Base-by-base conservation (phyloP, 2,113 vertebrate genomes). In the Sterna hirundo region DNA sequence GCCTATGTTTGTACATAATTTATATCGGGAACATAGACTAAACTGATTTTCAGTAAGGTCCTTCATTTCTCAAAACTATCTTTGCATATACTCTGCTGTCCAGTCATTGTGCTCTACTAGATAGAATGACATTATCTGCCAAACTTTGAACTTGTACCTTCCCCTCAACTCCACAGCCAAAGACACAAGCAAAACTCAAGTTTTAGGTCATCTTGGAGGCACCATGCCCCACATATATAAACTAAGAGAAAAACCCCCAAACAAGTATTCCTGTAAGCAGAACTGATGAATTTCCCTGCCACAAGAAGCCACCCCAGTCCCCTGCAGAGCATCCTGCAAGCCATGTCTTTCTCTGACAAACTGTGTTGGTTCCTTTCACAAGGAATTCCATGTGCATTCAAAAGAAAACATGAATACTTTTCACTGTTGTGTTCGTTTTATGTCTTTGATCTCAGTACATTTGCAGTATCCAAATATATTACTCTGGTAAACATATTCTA, bases 281-380 rank as follows among this genome's bases (percentile, higher is more conserved):
- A 86, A 79, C 2, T 15, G 54, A 58, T 46, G 3, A 14, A 62
- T 68, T 83, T 71, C 10, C 21, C 9, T 36, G 12, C 2, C 8
- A 49, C 0, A 60, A 38, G 52, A 47, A 44, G 51, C 4, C 1
- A 4, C 1, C 1, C 2, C 7, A 16, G 19, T 7, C 2, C 11
- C 27, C 14, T 71, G 27, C 10, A 32, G 5, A 78, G 7, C 3
- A 75, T 27, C 8, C 14, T 66, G 20, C 9, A 66, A 78, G 19
- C 2, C 9, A 5, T 30, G 15, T 15, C 40, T 38, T 75, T 89
- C 26, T 74, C 46, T 71, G 10, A 12, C 27, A 82, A 78, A 61
- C 5, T 5, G 9, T 32, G 5, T 8, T 62, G 16, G 4, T 29
- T 68, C 29, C 13, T 62, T 83, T 58, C 17, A 68, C 5, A 55